phyloP scores from a whole-genome alignment of 2,113 vertebrate species.

The Paedocypris sp. region DNA sequence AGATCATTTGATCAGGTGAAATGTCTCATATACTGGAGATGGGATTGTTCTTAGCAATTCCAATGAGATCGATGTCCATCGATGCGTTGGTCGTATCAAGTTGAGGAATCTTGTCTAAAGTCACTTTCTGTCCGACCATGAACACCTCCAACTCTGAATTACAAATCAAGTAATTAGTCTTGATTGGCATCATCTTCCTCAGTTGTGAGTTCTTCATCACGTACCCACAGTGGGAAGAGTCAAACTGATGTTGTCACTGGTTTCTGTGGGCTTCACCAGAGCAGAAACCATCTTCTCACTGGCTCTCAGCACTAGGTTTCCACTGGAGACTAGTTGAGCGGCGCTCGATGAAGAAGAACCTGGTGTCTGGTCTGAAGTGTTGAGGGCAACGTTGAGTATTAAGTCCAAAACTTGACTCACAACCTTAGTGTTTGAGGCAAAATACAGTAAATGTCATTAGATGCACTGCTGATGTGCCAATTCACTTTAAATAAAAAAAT shows the following conservation, averaged over 20 bases:
- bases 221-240: background rate
- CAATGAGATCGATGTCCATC: constrained; percentile 20
- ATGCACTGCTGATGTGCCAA: no score
- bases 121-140: background rate
- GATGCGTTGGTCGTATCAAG: background rate
- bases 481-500: no score
- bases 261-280: background rate
- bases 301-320: background rate
- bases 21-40: no score
- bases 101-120: background rate
- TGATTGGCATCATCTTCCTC: no score
- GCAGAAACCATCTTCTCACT: background rate
- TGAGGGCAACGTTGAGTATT: background rate
- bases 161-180: background rate
- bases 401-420: background rate
- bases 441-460: background rate
- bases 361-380: background rate
- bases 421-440: background rate
- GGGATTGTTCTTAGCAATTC: background rate
- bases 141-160: constrained; percentile 4
- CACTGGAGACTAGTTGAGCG: background rate
- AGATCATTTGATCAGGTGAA: no score
- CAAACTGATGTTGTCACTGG: background rate
- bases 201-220: no score
- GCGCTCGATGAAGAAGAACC: background rate